Percentiles rank a stretch among this genome's conserved stretches.
Conservation (phyloP, 2,888 invertebrate species). For the Epsilonema sp. region DNA sequence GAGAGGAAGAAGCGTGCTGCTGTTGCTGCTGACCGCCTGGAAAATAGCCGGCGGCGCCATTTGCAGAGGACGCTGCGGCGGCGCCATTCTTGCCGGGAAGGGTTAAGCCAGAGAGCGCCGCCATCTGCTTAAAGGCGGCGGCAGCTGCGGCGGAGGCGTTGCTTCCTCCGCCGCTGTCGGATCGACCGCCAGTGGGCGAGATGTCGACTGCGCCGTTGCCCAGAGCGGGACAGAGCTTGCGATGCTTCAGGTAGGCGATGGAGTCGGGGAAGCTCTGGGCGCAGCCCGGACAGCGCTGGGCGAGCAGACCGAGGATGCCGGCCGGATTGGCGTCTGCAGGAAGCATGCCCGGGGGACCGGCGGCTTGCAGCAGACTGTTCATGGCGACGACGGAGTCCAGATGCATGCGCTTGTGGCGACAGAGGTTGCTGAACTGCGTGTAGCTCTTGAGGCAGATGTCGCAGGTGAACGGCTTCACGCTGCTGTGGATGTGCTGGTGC, state of each 20-base stretch:
- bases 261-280: conserved; percentile 74
- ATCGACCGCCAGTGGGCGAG: conserved; percentile 1
- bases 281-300: conserved; percentile 77
- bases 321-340: not conserved
- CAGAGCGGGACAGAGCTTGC: conserved; percentile 71
- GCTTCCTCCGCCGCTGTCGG: too few relatives aligned
- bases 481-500: conserved; percentile 86
- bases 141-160: conserved; percentile 6
- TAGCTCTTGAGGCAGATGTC: conserved; percentile 84
- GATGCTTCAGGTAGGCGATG: conserved; percentile 79
- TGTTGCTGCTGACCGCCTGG: not conserved
- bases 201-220: not conserved
- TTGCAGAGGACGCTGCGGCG: conserved; percentile 7
- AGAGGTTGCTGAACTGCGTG: conserved; percentile 96
- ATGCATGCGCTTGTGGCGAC: conserved; percentile 98
- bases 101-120: too few relatives aligned
- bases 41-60: too few relatives aligned
- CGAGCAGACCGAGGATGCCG: conserved; percentile 25
- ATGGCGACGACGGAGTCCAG: conserved; percentile 77
- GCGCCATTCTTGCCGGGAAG: not conserved
- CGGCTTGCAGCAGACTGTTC: too few relatives aligned
- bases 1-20: conserved; percentile 18
- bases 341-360: conserved; percentile 4
- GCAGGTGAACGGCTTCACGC: conserved; percentile 69
- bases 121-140: not conserved